A percentile compares a stretch with the other conserved stretches of the same genome.
phyloP scores from a whole-genome alignment of 1,140 invertebrate genomes.

The Cyclina sinensis region DNA sequence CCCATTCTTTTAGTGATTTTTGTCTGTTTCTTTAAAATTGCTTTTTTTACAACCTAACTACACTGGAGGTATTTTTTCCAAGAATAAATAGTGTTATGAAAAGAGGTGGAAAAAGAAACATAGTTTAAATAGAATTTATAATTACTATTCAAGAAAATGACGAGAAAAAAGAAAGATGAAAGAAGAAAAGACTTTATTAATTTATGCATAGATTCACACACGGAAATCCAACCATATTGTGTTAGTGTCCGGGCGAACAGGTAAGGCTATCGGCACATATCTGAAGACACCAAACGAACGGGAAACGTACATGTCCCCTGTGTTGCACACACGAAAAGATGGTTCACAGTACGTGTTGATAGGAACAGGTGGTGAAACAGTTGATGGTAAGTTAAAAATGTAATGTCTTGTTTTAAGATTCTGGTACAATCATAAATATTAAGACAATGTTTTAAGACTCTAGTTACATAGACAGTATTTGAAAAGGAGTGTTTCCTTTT shows the following conservation, averaged over 20 bases:
- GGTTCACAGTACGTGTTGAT: slow-evolving; percentile 80
- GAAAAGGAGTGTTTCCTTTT: too few relatives aligned
- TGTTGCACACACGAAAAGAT: slow-evolving; percentile 78
- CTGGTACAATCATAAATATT: too few relatives aligned
- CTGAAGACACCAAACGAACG: slow-evolving; percentile 77
- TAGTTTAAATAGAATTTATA: not conserved
- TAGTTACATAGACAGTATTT: too few relatives aligned
- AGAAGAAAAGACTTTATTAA: too few relatives aligned
- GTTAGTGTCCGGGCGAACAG: slow-evolving; percentile 79
- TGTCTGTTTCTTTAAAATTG: too few relatives aligned
- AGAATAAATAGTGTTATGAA: too few relatives aligned
- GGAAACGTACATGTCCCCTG: slow-evolving; percentile 83
- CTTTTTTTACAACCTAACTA: too few relatives aligned
- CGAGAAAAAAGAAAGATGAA: not conserved
- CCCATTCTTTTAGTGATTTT: too few relatives aligned
- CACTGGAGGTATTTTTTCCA: too few relatives aligned
- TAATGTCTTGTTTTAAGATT: too few relatives aligned
- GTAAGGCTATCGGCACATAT: slow-evolving; percentile 77
- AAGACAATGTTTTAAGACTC: too few relatives aligned
- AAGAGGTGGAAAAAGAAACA: too few relatives aligned
- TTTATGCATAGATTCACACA: slow-evolving; percentile 69
- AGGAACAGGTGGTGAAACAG: slow-evolving; percentile 83
- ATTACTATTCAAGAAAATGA: not conserved
- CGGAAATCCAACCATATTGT: slow-evolving; percentile 78
- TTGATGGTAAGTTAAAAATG: slow-evolving; percentile 74